Evolutionary conservation across 1,140 invertebrate genomes (phyloP), one percentile per base, ranked within the genome.

Genomic region (Eumeta japonica): DNA sequence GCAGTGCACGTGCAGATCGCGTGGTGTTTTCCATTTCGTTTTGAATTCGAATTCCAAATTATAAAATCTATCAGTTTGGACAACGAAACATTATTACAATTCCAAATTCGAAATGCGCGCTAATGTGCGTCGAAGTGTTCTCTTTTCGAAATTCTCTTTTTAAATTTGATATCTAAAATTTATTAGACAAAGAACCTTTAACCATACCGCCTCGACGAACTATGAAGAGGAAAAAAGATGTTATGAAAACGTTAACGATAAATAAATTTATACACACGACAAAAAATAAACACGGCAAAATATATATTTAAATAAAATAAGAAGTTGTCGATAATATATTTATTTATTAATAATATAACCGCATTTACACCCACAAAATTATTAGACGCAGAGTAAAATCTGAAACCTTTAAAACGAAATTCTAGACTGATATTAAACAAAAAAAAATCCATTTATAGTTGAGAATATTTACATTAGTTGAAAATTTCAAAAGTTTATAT

Each of bases 401-500:
- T 59, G 52, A 59, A 53, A 63, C 63, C 58, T 64, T 62, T 63
- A 46, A 52, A 71, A 72, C 60, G 65, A 70, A 64, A 70, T 70
- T 64, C 59, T 74, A 74, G 70, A 74, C 70, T 74, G 70, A 74
- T 70, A 61, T 74, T 60, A 60, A 61, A 62, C 61, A 53, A 62
- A 67, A 65, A 58, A 52, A 47, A 35, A 54, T 30, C 7, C 5
- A 30, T 7, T 10, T 10, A 30, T 64, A 62, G 58, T 28, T 46
- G 38, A 52, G 58, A 45, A 59, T 71, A 74, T 74, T 74, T 74
- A 74, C 70, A 72, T 72, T 74, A 74, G 70, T 74, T 74, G 70
- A 72, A 39, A 43, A 64, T 72, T 74, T 74, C 59, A 74, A 59
- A 74, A 72, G 70, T 63, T 74, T 74, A 72, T 72, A 71, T 70